Base-by-base conservation (phyloP, 1,140 invertebrate genomes). In the Ctenoplectra terminalis region DNA sequence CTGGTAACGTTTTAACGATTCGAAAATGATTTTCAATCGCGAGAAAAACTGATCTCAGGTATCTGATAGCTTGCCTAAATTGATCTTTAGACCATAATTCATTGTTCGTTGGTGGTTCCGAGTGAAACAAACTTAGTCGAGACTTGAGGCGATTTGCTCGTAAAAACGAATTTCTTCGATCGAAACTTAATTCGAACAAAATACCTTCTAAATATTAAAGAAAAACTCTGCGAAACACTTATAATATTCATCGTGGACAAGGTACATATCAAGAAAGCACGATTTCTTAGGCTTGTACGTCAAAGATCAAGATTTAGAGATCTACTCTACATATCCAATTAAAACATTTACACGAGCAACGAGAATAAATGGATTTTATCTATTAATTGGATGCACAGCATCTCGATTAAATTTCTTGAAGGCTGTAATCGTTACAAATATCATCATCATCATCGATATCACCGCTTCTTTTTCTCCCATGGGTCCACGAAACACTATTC, bases 81-180 rank as follows among this genome's bases (percentile, higher is more conserved):
- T 46, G 52, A 29, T 17, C 74, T 43, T 43, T 17, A 20, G 26
- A n/a, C 23, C n/a, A 26, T 48, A 70, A 78, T 78, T 34, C 31
- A 26, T 58, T 70, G 52, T 64, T 17, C 40, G 11, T 43, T 31
- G 48, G 3, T 23, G 0, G 37, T 13, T n/a, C 20, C 26, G 1
- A 9, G 54, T 1, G 2, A 43, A 43, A 4, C 26, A 54, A 43
- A 17, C 31, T 76, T 76, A 56, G 52, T 54, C 50, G 31, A 17
- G 8, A 26, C 74, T 46, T 5, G 29, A 34, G 29, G 20, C 31
- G 40, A 26, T 54, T 17, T 29, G 8, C 26, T 56, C 6, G 63
- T 11, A 76, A 78, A n/a, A 78, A 71, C 43, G 67, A 70, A 15
- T 71, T 71, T n/a, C 76, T 37, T 43, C 40, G 9, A 9, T 52